A percentile compares a stretch with the other conserved stretches of the same genome.
Conservation (phyloP, 1,140 invertebrate genomes). For the Mylabris phalerata region DNA sequence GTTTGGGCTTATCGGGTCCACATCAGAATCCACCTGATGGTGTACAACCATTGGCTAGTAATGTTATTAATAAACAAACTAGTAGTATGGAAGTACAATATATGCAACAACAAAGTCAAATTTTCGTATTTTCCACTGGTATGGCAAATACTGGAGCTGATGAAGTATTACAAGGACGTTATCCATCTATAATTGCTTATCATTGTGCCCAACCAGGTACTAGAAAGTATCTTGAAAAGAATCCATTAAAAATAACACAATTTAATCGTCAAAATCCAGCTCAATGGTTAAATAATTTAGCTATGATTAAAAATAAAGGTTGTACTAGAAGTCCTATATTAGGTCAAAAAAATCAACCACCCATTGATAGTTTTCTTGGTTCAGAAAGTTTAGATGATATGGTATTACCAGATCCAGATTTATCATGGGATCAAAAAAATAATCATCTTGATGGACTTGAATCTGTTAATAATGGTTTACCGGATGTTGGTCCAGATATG, state of each 20-base stretch:
- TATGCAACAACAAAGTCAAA: conserved; percentile 95
- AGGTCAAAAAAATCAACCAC: conserved; percentile 31
- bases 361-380: conserved; percentile 46
- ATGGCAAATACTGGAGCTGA: conserved; percentile 94
- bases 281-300: conserved; percentile 74
- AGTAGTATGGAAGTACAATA: conserved; percentile 74
- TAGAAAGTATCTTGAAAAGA: conserved; percentile 92
- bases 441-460: conserved; percentile 39
- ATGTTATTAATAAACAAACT: conserved; percentile 72
- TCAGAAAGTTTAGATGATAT: conserved; percentile 49
- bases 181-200: conserved; percentile 87
- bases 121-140: conserved; percentile 94
- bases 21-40: conserved; percentile 45
- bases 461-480: conserved; percentile 38
- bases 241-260: conserved; percentile 81
- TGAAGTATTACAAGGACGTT: conserved; percentile 80
- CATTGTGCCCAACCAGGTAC: conserved; percentile 92
- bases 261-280: conserved; percentile 74
- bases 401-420: conserved; percentile 39
- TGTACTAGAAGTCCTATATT: conserved; percentile 47
- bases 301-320: conserved; percentile 65
- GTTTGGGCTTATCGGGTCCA: conserved; percentile 20
- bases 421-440: conserved; percentile 42
- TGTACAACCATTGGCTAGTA: conserved; percentile 66
- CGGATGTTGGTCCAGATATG: conserved; percentile 38